Conservation (phyloP, 2,113 vertebrate genomes). For the Rallus limicola region DNA sequence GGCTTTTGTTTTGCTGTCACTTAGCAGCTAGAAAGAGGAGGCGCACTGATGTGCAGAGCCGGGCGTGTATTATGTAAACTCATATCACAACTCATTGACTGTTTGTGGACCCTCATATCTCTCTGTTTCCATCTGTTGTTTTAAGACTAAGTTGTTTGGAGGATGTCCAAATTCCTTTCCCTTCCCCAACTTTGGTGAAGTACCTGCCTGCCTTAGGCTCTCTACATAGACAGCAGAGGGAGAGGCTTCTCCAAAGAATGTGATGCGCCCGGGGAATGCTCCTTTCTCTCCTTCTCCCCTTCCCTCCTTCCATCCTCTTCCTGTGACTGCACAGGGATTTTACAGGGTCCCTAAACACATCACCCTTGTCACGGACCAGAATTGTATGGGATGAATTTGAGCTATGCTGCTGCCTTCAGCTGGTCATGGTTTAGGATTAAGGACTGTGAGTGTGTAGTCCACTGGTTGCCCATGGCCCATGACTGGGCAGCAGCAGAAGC, state of each 20-base stretch:
- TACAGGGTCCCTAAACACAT: neutral
- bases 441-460: neutral
- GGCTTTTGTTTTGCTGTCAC: slow-evolving; percentile 35
- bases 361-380: neutral
- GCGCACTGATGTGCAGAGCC: neutral
- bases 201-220: slow-evolving; percentile 55
- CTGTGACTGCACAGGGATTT: neutral
- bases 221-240: neutral
- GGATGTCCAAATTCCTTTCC: slow-evolving; percentile 47
- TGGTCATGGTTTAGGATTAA: neutral
- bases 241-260: neutral
- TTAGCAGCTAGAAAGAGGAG: slow-evolving; percentile 39
- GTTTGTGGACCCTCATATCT: slow-evolving; percentile 15
- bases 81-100: slow-evolving; percentile 49
- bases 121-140: slow-evolving; percentile 65
- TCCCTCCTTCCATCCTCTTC: neutral
- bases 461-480: rapidly evolving
- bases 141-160: slow-evolving; percentile 59
- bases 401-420: neutral
- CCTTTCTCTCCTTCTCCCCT: neutral
- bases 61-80: slow-evolving; percentile 32
- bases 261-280: neutral
- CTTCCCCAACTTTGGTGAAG: slow-evolving; percentile 2
- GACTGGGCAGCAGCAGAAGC: slow-evolving; percentile 15
- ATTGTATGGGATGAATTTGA: neutral